Evolutionary conservation across 1,140 invertebrate genomes (phyloP).

Genomic region (Dolichoris vasculosae): DNA sequence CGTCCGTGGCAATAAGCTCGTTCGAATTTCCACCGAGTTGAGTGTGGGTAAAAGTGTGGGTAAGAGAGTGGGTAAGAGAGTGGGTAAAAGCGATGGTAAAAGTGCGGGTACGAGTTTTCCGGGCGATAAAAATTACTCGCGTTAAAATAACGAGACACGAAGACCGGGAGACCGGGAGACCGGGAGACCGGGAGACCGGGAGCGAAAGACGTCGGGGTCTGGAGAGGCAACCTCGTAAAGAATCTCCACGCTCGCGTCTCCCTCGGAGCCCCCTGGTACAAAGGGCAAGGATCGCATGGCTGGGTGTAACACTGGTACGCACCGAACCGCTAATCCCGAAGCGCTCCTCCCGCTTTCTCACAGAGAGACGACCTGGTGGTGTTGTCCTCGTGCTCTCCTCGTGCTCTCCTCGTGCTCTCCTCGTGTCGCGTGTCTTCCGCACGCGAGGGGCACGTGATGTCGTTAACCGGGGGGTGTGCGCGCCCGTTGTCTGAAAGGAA

Average conservation of each 20-base stretch:
- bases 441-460: constrained; percentile 29
- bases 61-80: no score
- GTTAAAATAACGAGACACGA: constrained; percentile 2
- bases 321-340: constrained; percentile 46
- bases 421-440: constrained; percentile 38
- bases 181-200: no score
- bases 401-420: not conserved
- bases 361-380: not conserved
- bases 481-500: constrained; percentile 24
- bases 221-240: constrained; percentile 23
- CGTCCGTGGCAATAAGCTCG: not conserved
- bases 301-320: not conserved
- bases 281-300: constrained; percentile 16
- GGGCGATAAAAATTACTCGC: constrained; percentile 13
- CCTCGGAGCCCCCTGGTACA: not conserved
- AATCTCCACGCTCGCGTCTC: not conserved
- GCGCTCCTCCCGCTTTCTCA: constrained; percentile 32
- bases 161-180: no score
- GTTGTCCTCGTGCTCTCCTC: not conserved
- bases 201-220: not conserved
- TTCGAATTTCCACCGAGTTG: not conserved
- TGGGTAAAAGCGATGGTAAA: no score
- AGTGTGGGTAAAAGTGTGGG: no score
- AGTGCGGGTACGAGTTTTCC: not conserved
- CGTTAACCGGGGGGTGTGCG: constrained; percentile 10